Base-by-base conservation (phyloP, 2,888 invertebrate species). In the Panopea generosa region DNA sequence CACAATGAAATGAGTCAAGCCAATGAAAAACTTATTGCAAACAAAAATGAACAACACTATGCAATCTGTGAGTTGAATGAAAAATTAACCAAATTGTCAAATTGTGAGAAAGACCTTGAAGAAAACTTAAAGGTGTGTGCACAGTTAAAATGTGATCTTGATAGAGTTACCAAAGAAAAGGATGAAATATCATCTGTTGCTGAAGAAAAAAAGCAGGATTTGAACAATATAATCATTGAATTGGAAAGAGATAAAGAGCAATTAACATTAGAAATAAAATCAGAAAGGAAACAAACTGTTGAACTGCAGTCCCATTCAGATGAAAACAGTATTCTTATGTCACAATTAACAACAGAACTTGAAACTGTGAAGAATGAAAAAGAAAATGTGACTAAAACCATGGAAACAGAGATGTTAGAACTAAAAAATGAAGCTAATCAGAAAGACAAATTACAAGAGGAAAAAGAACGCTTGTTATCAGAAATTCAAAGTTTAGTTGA, bases 241-340 rank as follows among this genome's bases (percentile, higher is more conserved):
- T n/a, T 45, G n/a, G 56, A 63, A 40, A 40, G 65, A 27, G 76
- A 82, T 24, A 76, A 72, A 43, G 65, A 73, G 33, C 61, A 49
- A 29, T 16, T 40, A 20, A 40, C 50, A n/a, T 24, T 59, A 26
- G 43, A 65, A 40, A 52, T 27, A 18, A 40, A 63, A 38, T 6
- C 38, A 22, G 56, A 62, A 2, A 24, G 22, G 22, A 55, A 27
- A 22, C 18, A 55, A 55, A 43, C n/a, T 18, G 11, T 22, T 26
- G 56, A 47, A 26, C 4, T 47, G 3, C n/a, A 47, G 6, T 4
- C 4, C 20, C 4, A 20, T 9, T 16, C 18, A 47, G 20, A 18
- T 18, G 47, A 47, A 4, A 47, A 16, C 16, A 16, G 4, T 4
- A 47, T 9, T 47, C 7, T 20, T 18, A 47, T 18, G 7, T 3